Base-by-base conservation (phyloP, 1,140 invertebrate species). In the Drosophila triauraria region DNA sequence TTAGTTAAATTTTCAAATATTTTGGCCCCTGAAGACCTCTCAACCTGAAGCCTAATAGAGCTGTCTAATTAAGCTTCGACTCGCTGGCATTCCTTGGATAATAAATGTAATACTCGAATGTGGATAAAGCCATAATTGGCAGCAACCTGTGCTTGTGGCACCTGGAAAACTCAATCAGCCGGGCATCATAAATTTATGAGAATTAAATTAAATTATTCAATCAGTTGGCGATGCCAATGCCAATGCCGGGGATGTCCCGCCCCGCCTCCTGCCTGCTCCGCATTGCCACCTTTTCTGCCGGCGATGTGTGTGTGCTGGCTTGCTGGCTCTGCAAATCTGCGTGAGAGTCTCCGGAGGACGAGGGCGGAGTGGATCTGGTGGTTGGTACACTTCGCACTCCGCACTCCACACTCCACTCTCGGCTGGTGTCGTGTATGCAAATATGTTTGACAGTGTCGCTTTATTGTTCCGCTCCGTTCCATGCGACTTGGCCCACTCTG, bases 381-480 rank as follows among this genome's bases (percentile, higher is more conserved):
- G 35, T 35, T 35, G 35, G 30, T 32, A 32, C 44, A 32, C 35
- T 35, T 9, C 13, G 8, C 27, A 30, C 27, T 20, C 27, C 32
- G 1, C 32, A 12, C 27, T 60, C 53, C 20, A 38, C 5, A 4
- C 7, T 42, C 20, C 23, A 54, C 12, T 43, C 20, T 20, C 20
- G 35, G 9, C 67, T 47, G 58, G 76, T 82, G 77, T 70, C 81
- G 81, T 68, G 69, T 88, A 87, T 87, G 84, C 77, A 87, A 87
- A 87, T 56, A 56, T 87, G 80, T 65, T 87, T 88, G 84, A 87
- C 84, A 84, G 61, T 87, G 84, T 87, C 84, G 84, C 81, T 90
- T 84, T 84, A 78, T 88, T 80, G 84, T 88, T 87, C 64, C 84
- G 77, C 80, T 88, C 57, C 80, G 84, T 87, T 87, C 77, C 83